A percentile compares a stretch with the other conserved stretches of the same genome.
phyloP scores from a whole-genome alignment of 1,140 invertebrate species.

The Nasonia longicornis region DNA sequence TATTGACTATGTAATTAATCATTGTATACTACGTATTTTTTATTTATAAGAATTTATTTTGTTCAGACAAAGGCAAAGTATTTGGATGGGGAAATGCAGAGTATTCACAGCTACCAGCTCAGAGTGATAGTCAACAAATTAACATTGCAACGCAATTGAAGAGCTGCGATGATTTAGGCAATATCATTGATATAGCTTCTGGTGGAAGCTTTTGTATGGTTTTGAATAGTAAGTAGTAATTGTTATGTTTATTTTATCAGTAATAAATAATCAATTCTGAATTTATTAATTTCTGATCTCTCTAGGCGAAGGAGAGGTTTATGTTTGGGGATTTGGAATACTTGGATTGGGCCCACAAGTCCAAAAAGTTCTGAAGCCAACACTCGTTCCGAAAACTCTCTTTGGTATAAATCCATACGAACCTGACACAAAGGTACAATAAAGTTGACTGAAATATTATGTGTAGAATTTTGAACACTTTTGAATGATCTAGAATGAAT shows the following conservation, averaged over 20 bases:
- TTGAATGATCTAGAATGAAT: conserved; percentile 6
- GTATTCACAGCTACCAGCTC: conserved; percentile 83
- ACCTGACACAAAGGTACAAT: conserved; percentile 73
- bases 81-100: conserved; percentile 99
- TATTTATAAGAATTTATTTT: background rate
- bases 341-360: conserved; percentile 88
- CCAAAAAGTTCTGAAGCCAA: conserved; percentile 74
- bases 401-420: conserved; percentile 90
- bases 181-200: conserved; percentile 84
- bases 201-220: conserved; percentile 90
- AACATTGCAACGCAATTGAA: conserved; percentile 78
- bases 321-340: conserved; percentile 93
- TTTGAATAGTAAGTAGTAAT: conserved; percentile 77
- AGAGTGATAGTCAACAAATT: conserved; percentile 71
- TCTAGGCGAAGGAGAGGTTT: conserved; percentile 84
- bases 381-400: conserved; percentile 80
- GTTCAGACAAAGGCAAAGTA: conserved; percentile 87
- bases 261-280: conserved; percentile 45
- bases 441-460: background rate
- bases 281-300: conserved; percentile 22
- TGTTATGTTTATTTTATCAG: conserved; percentile 10
- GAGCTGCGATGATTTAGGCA: conserved; percentile 75
- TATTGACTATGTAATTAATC: conserved; percentile 5
- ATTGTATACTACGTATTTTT: background rate
- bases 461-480: conserved; percentile 4